Conservation (phyloP, 2,113 vertebrate species). For the Pao palembangensis region DNA sequence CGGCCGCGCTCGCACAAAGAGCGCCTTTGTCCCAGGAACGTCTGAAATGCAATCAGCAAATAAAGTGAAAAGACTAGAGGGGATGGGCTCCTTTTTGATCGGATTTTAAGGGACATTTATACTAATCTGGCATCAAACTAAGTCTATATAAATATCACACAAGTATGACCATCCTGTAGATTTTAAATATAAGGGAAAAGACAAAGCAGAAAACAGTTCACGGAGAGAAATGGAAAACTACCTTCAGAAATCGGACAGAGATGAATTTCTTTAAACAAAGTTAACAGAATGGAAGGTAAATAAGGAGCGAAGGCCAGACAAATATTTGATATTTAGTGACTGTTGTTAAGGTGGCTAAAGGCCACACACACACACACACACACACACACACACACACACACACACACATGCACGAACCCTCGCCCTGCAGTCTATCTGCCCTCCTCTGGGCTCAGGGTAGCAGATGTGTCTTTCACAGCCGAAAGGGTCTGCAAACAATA, state of each 20-base stretch:
- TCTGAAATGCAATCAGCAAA: slow-evolving; percentile 63
- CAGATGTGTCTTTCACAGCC: slow-evolving; percentile 81
- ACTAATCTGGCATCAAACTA: slow-evolving; percentile 13
- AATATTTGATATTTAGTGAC: slow-evolving; percentile 85
- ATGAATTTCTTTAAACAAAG: slow-evolving; percentile 76
- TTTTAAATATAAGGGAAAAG: not conserved
- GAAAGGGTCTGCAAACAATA: slow-evolving; percentile 77
- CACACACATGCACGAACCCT: slow-evolving; percentile 28
- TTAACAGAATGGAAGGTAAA: slow-evolving; percentile 82
- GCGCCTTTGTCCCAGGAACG: slow-evolving; percentile 50
- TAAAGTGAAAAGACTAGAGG: slow-evolving; percentile 45
- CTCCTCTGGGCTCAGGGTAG: slow-evolving; percentile 60
- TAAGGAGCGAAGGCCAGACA: slow-evolving; percentile 82
- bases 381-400: slow-evolving; percentile 16
- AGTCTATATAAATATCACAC: not conserved
- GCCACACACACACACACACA: slow-evolving; percentile 23
- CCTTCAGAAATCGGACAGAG: slow-evolving; percentile 67
- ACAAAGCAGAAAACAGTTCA: not conserved
- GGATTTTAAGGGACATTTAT: slow-evolving; percentile 1
- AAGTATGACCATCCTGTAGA: not conserved
- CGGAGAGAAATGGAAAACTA: slow-evolving; percentile 40
- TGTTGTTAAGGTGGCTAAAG: slow-evolving; percentile 44
- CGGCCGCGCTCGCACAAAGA: slow-evolving; percentile 59
- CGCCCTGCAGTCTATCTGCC: slow-evolving; percentile 43
- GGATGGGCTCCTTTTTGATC: not conserved